Evolutionary conservation across 1,140 invertebrate species (phyloP), one percentile per base, ranked within the genome.

Genomic region (Caenorhabditis briggsae): DNA sequence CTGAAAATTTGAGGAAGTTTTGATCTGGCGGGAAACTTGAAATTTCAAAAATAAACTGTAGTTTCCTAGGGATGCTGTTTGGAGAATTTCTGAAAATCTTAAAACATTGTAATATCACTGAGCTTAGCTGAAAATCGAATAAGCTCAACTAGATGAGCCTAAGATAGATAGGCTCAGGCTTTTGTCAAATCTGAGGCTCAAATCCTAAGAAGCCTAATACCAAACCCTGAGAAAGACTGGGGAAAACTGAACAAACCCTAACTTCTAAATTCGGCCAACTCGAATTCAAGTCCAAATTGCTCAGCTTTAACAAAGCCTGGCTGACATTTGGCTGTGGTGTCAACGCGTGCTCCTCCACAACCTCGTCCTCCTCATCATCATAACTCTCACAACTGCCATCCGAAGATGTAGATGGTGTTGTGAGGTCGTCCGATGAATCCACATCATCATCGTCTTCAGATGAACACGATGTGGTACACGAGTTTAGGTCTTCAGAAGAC

Each of bases 1-100:
- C 94, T 95, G 94, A 95, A 96, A 87, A 89, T 59, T 18, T 33
- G 74, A 7, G 11, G 23, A 14, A 9, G 50, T 53, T 70, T 33
- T 33, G 33, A 33, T 33, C 33, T 33, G 33, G 3, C 33, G 33
- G 33, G 33, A 33, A 33, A 33, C 3, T 33, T 33, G 3, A 33
- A 33, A 33, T 2, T 2, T 33, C 3, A 2, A 2, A 33, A 33
- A 33, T 33, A 3, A 33, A 33, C 33, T 33, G 33, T 33, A 33
- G 33, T 33, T 33, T 33, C 3, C 33, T 33, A 33, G 33, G 33
- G 33, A 33, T 33, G 33, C 33, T 33, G 33, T 33, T 33, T 33
- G 33, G 33, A 33, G 33, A 33, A 33, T 33, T 33, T 33, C 33
- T 33, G 33, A 3, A 33, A 33, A 33, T 3, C 33, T 33, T 33